Conservation (phyloP, 1,140 invertebrate genomes). For the Drosophila arawakana region DNA sequence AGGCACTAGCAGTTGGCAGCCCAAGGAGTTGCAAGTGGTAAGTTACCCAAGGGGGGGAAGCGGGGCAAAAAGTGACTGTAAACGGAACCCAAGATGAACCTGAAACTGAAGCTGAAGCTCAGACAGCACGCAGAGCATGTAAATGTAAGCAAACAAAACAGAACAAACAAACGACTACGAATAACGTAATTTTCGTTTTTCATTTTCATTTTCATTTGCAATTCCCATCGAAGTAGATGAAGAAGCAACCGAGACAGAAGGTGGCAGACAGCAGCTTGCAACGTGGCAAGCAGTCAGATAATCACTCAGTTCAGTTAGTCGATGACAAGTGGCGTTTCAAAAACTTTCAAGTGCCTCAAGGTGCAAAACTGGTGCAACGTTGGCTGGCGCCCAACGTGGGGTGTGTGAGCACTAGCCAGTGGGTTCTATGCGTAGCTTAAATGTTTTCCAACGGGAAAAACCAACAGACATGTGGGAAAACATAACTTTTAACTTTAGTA, state of each 20-base stretch:
- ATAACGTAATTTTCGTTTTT: constrained; percentile 74
- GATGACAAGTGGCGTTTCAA: constrained; percentile 17
- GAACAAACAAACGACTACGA: constrained; percentile 43
- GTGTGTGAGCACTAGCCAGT: background rate
- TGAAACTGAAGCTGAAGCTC: constrained; percentile 8
- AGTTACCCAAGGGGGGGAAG: background rate
- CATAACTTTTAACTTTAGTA: too few relatives aligned
- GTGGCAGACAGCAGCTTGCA: background rate
- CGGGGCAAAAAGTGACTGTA: background rate
- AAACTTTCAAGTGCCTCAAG: constrained; percentile 30
- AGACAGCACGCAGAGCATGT: constrained; percentile 59
- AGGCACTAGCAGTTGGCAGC: constrained; percentile 25
- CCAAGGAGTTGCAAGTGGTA: background rate
- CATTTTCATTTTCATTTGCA: constrained; percentile 21
- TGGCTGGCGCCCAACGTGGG: constrained; percentile 26
- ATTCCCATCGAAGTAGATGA: background rate
- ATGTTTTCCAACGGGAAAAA: too few relatives aligned
- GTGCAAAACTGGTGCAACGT: background rate
- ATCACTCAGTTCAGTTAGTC: constrained; percentile 64
- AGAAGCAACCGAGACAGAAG: background rate
- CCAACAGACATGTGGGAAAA: too few relatives aligned
- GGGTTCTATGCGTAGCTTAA: too few relatives aligned
- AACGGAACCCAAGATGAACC: background rate
- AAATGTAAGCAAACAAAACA: constrained; percentile 45
- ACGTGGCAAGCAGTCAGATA: constrained; percentile 58